Base-by-base conservation (phyloP, 2,888 invertebrate species). In the Caenorhabditis angaria region DNA sequence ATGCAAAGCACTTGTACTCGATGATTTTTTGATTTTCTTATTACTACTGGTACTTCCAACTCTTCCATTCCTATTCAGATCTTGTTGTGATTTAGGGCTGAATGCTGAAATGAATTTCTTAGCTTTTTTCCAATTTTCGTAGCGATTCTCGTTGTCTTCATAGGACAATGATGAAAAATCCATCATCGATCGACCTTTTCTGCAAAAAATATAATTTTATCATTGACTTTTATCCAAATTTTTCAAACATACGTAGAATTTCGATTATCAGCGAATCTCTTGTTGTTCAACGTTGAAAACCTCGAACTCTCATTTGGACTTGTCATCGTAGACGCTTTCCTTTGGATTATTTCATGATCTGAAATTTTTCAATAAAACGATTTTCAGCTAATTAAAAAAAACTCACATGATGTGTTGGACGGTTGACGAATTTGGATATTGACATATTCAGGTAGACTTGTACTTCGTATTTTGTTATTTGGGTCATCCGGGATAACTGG, bases 21-120 rank as follows among this genome's bases (percentile, higher is more conserved):
- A 77, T 1, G 77, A 69, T 62, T 77, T 77, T 20, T 41, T 62
- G 51, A 70, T 65, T 20, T 28, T 59, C 48, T 55, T 58, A 24
- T 12, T 24, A 2, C 27, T 18, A n/a, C 55, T 54, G 18, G 28
- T 24, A 29, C n/a, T n/a, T 18, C n/a, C 29, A 25, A 29, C 8
- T 22, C 50, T 25, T 12, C 51, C 54, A 41, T 61, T 65, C 55
- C 63, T 64, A 28, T 67, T 61, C n/a, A 78, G 48, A 54, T 78
- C 75, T 51, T 61, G 69, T 22, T 76, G 75, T 10, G 78, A 78
- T 58, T 77, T 79, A 28, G 66, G 75, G 48, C 70, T 79, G 35
- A 79, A 79, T n/a, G 77, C 75, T 0, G 75, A 76, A 14, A 79
- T 77, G 59, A 79, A 79, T 24, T 76, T 79, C 28, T 79, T 79